These are phyloP conservation scores for Dorcus parallelipipedus DNA, from an alignment of 2,888 invertebrate species.

Conservation along the genomic window DNA sequence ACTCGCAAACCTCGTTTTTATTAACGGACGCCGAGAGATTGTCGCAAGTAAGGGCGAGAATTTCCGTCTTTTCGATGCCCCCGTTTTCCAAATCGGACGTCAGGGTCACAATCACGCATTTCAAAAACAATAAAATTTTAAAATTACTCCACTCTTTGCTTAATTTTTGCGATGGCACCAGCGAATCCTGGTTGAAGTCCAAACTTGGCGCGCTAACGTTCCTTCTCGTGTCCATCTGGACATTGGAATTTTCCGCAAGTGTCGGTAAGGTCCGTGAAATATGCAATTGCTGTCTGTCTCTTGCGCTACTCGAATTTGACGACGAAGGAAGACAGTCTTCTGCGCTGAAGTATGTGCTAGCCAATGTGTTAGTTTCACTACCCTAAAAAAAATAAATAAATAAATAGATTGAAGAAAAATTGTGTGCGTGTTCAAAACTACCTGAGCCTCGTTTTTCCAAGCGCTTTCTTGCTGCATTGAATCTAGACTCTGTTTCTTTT, in stretches of 20 bases:
- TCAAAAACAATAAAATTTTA: conserved; percentile 46
- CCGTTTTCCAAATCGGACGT: conserved; percentile 50
- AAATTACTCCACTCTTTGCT: conserved; percentile 21
- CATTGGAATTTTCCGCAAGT: conserved; percentile 11
- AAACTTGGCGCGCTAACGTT: conserved; percentile 8
- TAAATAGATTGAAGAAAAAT: background rate
- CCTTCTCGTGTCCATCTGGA: conserved; percentile 1
- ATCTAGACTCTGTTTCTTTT: background rate
- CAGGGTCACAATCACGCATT: conserved; percentile 49
- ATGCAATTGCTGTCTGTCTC: conserved; percentile 6
- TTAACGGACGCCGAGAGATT: conserved; percentile 39
- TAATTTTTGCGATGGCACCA: conserved; percentile 1
- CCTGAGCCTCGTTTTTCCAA: background rate
- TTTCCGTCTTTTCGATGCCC: conserved; percentile 48
- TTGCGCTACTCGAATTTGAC: background rate
- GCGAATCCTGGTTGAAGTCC: conserved; percentile 6
- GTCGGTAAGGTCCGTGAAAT: conserved; percentile 19
- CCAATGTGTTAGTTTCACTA: conserved; percentile 18
- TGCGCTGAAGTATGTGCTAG: conserved; percentile 27
- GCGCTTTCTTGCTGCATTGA: background rate
- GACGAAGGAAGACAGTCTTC: conserved; percentile 11
- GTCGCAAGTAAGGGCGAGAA: conserved; percentile 50
- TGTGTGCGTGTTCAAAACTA: background rate
- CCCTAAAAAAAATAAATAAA: conserved; percentile 2
- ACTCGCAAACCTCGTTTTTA: conserved; percentile 36